phyloP scores from a whole-genome alignment of 2,113 vertebrate genomes.

The Chaetura pelagica region DNA sequence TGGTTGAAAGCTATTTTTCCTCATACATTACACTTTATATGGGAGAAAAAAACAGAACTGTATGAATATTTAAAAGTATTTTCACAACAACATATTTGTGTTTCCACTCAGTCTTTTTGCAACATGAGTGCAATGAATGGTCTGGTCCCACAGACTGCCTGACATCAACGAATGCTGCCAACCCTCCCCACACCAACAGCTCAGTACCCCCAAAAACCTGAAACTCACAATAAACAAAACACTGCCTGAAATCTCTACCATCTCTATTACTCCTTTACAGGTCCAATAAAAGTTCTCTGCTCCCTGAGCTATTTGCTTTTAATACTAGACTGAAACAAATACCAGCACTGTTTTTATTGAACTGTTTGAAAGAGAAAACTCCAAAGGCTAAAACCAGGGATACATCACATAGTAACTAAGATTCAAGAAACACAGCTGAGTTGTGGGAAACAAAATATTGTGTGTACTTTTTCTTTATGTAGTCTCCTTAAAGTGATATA shows the following conservation, averaged over 20 bases:
- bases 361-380: slow-evolving; percentile 1
- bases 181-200: not conserved
- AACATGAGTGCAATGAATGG: not conserved
- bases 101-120: not conserved
- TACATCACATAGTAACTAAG: not conserved
- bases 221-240: not conserved
- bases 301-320: slow-evolving; percentile 1
- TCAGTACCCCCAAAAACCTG: not conserved
- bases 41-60: not conserved
- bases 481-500: not conserved
- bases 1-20: not conserved
- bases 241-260: not conserved
- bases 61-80: not conserved
- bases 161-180: not conserved
- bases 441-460: not conserved
- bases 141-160: not conserved
- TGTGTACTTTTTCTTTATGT: not conserved
- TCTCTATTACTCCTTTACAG: not conserved
- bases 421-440: not conserved
- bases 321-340: slow-evolving; percentile 29
- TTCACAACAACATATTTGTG: not conserved
- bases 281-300: not conserved
- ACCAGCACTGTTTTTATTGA: not conserved
- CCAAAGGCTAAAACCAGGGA: not conserved
- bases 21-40: not conserved